These are phyloP conservation scores for Nannoperca obscura DNA, from an alignment of 2,797 vertebrate genomes.

Conservation along the genomic window DNA sequence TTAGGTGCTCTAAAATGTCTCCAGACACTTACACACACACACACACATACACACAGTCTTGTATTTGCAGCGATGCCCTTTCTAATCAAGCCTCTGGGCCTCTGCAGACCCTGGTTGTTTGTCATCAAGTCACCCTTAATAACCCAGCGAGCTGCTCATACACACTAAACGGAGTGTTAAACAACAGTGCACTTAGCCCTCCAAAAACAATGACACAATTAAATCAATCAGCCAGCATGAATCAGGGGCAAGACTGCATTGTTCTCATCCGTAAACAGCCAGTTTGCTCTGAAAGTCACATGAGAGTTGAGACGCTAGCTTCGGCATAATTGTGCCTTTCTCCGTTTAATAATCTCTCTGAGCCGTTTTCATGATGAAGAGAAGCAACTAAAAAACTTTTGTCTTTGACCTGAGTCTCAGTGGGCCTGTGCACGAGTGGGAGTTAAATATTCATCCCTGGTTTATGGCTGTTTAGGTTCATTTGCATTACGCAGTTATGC, in stretches of 20 bases:
- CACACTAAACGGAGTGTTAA: slow-evolving; percentile 79
- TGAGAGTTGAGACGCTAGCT: slow-evolving; percentile 50
- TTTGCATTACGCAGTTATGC: slow-evolving; percentile 25
- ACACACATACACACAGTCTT: slow-evolving; percentile 13
- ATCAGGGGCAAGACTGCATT: slow-evolving; percentile 58
- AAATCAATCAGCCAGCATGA: slow-evolving; percentile 78
- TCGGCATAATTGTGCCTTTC: slow-evolving; percentile 42
- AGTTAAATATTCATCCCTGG: slow-evolving; percentile 44
- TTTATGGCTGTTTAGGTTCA: slow-evolving; percentile 32
- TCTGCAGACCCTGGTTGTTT: slow-evolving; percentile 74
- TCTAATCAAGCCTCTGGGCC: slow-evolving; percentile 75
- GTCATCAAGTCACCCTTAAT: slow-evolving; percentile 79
- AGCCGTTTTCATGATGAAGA: slow-evolving; percentile 60
- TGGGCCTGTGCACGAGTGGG: slow-evolving; percentile 7
- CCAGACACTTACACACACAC: slow-evolving; percentile 19
- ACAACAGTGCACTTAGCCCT: slow-evolving; percentile 71
- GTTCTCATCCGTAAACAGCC: slow-evolving; percentile 52
- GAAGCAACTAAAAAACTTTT: slow-evolving; percentile 51
- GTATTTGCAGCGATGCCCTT: slow-evolving; percentile 67
- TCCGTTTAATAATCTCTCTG: slow-evolving; percentile 59
- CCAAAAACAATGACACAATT: slow-evolving; percentile 77
- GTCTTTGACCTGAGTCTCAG: slow-evolving; percentile 46
- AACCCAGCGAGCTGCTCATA: slow-evolving; percentile 72
- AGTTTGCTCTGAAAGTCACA: slow-evolving; percentile 61
- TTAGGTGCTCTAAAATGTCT: slow-evolving; percentile 40